Evolutionary conservation across 1,140 invertebrate species (phyloP).

Genomic region (Copidosoma floridanum): DNA sequence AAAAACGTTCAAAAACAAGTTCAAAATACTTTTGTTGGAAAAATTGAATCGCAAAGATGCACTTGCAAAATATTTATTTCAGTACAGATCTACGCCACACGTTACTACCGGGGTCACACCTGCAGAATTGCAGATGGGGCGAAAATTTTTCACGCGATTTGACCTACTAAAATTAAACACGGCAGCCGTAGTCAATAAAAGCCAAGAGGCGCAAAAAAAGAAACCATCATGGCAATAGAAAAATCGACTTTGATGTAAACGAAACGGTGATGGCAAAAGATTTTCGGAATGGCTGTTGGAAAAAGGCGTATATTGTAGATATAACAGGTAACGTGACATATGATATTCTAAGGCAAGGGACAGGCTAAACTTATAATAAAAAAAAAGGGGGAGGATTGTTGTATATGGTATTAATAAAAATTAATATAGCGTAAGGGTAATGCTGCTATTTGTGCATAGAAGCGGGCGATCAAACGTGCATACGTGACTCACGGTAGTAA

Average conservation of each 20-base stretch:
- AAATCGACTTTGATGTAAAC: slow-evolving; percentile 5
- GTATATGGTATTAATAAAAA: too few species aligned
- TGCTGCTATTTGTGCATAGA: too few species aligned
- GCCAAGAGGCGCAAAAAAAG: slow-evolving; percentile 9
- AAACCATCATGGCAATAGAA: slow-evolving; percentile 29
- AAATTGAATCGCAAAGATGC: slow-evolving; percentile 1
- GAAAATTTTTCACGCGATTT: slow-evolving; percentile 2
- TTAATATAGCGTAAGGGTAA: too few species aligned
- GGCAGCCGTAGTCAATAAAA: background rate
- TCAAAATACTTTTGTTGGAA: slow-evolving; percentile 15
- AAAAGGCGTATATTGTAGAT: slow-evolving; percentile 16
- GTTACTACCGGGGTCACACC: slow-evolving; percentile 15
- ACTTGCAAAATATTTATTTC: too few species aligned
- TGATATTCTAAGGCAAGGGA: too few species aligned
- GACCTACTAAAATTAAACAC: slow-evolving; percentile 1
- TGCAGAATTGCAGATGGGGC: slow-evolving; percentile 13
- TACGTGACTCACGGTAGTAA: too few species aligned
- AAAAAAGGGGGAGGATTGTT: too few species aligned
- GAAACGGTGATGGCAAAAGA: slow-evolving; percentile 29
- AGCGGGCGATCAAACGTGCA: too few species aligned
- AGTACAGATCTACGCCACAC: slow-evolving; percentile 12
- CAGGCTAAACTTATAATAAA: too few species aligned
- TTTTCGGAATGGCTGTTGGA: slow-evolving; percentile 24
- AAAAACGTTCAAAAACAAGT: slow-evolving; percentile 11
- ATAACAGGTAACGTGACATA: slow-evolving; percentile 25